Evolutionary conservation across 2,797 vertebrate species (phyloP).

Genomic region (Hozukius guyotensis): DNA sequence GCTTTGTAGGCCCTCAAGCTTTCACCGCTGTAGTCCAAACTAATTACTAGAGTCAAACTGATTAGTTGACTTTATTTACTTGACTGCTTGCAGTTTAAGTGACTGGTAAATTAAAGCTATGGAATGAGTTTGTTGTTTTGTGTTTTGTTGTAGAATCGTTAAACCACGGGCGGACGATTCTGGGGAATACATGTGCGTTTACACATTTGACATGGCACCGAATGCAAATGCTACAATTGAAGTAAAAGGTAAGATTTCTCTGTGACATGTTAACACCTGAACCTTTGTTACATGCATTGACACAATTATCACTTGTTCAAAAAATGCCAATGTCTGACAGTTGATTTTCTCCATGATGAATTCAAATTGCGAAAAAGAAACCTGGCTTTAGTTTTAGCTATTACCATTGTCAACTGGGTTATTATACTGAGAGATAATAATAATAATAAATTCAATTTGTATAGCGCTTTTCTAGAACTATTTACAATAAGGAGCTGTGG

Average conservation of each 20-base stretch:
- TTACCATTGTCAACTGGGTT: slow-evolving; percentile 16
- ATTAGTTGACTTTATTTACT: slow-evolving; percentile 28
- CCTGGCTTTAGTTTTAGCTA: neutral
- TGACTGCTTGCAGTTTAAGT: slow-evolving; percentile 14
- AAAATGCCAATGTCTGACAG: neutral
- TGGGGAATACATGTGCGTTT: slow-evolving; percentile 97
- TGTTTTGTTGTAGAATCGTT: slow-evolving; percentile 85
- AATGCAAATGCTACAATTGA: slow-evolving; percentile 95
- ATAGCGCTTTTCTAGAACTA: neutral
- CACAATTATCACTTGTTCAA: neutral
- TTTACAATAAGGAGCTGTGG: neutral
- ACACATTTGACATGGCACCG: slow-evolving; percentile 89
- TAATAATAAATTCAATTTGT: neutral
- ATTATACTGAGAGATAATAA: slow-evolving; percentile 5
- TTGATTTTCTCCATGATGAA: neutral
- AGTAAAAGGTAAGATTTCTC: slow-evolving; percentile 91
- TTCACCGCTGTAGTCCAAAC: slow-evolving; percentile 37
- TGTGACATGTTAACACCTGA: neutral
- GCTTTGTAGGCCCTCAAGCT: slow-evolving; percentile 20
- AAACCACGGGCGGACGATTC: slow-evolving; percentile 94
- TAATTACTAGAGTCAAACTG: slow-evolving; percentile 52
- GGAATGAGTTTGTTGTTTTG: slow-evolving; percentile 26
- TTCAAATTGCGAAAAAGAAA: neutral
- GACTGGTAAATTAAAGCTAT: slow-evolving; percentile 12
- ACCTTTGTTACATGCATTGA: neutral